A percentile compares a stretch with the other conserved stretches of the same genome.
Evolutionary conservation across 2,888 invertebrate genomes (phyloP).

Genomic region (Andrena bucephala): DNA sequence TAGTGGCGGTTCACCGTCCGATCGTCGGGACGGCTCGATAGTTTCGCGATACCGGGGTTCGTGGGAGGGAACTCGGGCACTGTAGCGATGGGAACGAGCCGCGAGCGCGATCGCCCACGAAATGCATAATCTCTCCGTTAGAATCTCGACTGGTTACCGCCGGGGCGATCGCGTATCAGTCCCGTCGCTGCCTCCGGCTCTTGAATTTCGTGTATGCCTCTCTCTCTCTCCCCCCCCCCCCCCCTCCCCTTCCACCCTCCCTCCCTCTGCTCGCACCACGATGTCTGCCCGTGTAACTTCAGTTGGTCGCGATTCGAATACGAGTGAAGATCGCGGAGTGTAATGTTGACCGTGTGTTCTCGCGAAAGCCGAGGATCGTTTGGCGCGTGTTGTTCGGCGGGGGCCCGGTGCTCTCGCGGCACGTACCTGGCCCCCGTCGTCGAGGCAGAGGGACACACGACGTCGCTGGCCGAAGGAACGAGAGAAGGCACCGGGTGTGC

Average conservation of each 20-base stretch:
- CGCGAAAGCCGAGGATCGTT: background rate
- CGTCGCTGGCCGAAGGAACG: constrained; percentile 68
- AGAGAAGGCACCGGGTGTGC: constrained; percentile 80
- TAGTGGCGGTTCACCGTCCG: constrained; percentile 12
- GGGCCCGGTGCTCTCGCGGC: constrained; percentile 60
- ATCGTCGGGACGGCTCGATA: constrained; percentile 33
- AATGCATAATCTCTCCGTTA: background rate
- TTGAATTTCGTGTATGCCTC: too few species aligned
- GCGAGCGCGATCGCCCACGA: background rate
- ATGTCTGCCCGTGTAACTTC: background rate
- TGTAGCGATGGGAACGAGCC: constrained; percentile 39
- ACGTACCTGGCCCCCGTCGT: constrained; percentile 72
- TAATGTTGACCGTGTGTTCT: background rate
- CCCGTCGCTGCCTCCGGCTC: too few species aligned
- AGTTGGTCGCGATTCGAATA: background rate
- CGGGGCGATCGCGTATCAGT: too few species aligned
- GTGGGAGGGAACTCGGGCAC: constrained; percentile 48
- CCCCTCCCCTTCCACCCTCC: too few species aligned
- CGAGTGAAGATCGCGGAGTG: background rate
- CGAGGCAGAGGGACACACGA: constrained; percentile 64
- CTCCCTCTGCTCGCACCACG: background rate
- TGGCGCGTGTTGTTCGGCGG: constrained; percentile 17
- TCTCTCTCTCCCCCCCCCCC: too few species aligned
- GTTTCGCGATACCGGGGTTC: constrained; percentile 40
- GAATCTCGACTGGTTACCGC: background rate